Evolutionary conservation across 2,888 invertebrate genomes (phyloP), one percentile per base, ranked within the genome.

Genomic region (Macrostomum cliftonense): DNA sequence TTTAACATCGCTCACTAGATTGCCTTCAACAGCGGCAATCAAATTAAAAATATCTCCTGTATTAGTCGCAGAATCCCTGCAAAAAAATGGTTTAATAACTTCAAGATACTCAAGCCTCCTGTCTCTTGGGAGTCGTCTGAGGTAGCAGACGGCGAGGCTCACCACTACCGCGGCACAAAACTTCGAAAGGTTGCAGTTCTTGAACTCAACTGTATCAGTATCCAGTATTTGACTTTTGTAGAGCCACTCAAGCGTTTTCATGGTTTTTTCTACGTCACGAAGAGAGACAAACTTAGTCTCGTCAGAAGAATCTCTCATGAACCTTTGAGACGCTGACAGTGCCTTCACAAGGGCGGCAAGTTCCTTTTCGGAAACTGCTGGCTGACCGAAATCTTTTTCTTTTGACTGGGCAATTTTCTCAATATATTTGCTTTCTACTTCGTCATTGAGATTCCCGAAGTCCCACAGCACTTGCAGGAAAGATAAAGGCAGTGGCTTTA

Each of bases 381-480:
- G 36, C 21, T 38, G 11, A 14, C 7, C 11, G 38, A 28, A 45
- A 9, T 5, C n/a, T 2, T 5, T n/a, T 28, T 28, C 9, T 9
- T 9, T 4, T 7, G 28, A 28, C 20, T 53, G 54, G 45, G 65
- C 61, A 59, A 65, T 65, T 56, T 64, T 61, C n/a, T 51, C 52
- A 39, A 64, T 64, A 57, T 65, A 65, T 39, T 61, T 53, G 28
- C 60, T 56, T 52, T 65, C 65, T 16, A 59, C 57, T 7, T 54
- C 43, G 1, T 55, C 55, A 44, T 57, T 57, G 12, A 66, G 56
- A 46, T 63, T 62, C 21, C 65, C 65, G 55, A 66, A 66, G 57
- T 66, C 65, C 65, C 65, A 65, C 39, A 65, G 64, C 36, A 64
- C 56, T 1, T 64, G 64, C 14, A 63, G 53, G 53, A 65, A 54